Evolutionary conservation across 2,888 invertebrate genomes (phyloP), one percentile per base, ranked within the genome.

Genomic region (Tenthredo mesomela): DNA sequence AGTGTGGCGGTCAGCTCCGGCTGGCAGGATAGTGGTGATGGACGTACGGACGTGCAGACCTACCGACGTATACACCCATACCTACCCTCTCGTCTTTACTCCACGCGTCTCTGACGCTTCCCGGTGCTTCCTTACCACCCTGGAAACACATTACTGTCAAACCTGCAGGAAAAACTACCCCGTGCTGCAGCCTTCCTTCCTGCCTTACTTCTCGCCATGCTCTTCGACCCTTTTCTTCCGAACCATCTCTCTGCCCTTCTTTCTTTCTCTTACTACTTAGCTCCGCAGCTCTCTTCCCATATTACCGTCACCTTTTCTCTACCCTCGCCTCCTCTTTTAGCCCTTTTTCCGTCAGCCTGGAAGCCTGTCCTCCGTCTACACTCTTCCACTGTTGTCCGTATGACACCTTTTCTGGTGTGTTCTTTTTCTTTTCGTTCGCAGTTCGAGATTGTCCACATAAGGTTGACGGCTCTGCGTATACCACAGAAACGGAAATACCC

Each of bases 121-220:
- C 6, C 2, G 54, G 54, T n/a, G n/a, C n/a, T 54, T 54, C 54
- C 54, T 54, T 54, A 6, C 40, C 75, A 73, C 75, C 83, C 78
- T 82, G 78, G 85, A 86, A 86, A 85, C 83, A 84, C 85, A 86
- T 87, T 85, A 87, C 84, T 86, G 87, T 87, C 87, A 86, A 85
- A 58, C 25, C 82, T 71, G 50, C 47, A n/a, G 50, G 83, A 85
- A 86, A 85, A 86, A 86, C 77, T 84, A 77, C 82, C 82, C 84
- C 85, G 82, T 84, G 85, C 82, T 82, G 54, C 77, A 83, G 84
- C 84, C 80, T 61, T 71, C 40, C 33, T 78, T 21, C 43, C 47
- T 12, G 47, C 15, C 18, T 29, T 50, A 29, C 82, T 25, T n/a
- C 70, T 37, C 77, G 37, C 82, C 21, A 21, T 70, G 18, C 67